Evolutionary conservation across 2,888 invertebrate species (phyloP).

Genomic region (Sinohyriopsis cumingii): DNA sequence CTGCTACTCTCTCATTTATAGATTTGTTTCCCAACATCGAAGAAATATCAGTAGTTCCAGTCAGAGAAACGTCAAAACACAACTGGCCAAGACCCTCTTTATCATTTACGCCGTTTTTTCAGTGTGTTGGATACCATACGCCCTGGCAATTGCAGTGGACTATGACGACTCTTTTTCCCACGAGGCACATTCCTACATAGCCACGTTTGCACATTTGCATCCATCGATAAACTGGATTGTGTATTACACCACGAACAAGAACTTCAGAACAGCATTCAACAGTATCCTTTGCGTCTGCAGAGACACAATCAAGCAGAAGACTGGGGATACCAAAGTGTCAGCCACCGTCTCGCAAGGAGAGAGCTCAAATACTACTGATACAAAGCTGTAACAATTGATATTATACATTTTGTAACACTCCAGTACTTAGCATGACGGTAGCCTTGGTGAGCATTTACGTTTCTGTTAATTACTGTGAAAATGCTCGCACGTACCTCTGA

Average conservation of each 20-base stretch:
- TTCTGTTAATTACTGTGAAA: no score
- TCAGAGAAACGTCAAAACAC: neutral
- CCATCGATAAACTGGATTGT: constrained; percentile 9
- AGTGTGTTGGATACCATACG: constrained; percentile 36
- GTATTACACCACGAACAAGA: constrained; percentile 7
- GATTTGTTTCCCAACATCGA: no score
- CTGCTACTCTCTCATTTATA: constrained; percentile 16
- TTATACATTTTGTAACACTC: no score
- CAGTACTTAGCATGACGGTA: no score
- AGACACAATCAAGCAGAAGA: no score
- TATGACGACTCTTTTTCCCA: constrained; percentile 22
- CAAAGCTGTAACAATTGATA: no score
- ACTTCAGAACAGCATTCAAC: constrained; percentile 8
- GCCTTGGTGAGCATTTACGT: no score
- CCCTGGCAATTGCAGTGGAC: constrained; percentile 25
- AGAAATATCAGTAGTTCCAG: no score
- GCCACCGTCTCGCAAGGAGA: no score
- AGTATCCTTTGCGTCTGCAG: constrained; percentile 4
- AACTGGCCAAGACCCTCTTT: constrained; percentile 27
- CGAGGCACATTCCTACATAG: constrained; percentile 21
- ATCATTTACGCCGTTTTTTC: constrained; percentile 32
- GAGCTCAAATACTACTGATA: no score
- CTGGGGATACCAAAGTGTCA: no score
- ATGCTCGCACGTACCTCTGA: no score
- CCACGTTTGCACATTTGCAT: constrained; percentile 7